Evolutionary conservation across 2,113 vertebrate genomes (phyloP).

Genomic region (Pluvianellus socialis): DNA sequence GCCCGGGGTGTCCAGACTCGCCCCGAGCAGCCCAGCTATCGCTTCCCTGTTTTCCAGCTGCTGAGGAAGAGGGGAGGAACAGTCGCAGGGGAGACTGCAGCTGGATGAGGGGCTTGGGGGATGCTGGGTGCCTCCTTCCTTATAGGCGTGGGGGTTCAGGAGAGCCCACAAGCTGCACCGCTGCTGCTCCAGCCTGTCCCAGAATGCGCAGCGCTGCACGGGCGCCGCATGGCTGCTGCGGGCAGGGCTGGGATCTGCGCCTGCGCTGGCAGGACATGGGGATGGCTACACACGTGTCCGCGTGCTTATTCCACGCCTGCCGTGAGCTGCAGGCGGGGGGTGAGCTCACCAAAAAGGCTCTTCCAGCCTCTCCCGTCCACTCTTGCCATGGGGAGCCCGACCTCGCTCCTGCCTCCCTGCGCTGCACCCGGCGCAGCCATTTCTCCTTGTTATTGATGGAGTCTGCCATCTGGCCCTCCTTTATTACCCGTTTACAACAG

Average conservation of each 20-base stretch:
- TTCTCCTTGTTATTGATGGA: background rate
- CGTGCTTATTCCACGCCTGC: fast-evolving
- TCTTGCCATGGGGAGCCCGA: background rate
- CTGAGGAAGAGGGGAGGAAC: background rate
- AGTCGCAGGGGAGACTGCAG: background rate
- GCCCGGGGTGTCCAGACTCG: fast-evolving
- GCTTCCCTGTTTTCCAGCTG: background rate
- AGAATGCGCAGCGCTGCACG: fast-evolving
- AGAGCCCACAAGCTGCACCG: background rate
- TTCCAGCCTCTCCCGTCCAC: background rate
- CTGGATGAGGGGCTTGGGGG: background rate
- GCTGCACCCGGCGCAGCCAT: background rate
- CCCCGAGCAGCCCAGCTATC: background rate
- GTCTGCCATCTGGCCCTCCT: background rate
- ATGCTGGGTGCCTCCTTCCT: background rate
- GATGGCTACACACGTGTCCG: fast-evolving
- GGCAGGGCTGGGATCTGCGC: background rate
- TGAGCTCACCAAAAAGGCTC: background rate
- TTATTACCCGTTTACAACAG: background rate
- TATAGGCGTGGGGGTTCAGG: fast-evolving
- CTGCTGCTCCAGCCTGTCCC: background rate
- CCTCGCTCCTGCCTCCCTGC: background rate
- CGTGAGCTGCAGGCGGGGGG: background rate
- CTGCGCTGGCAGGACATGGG: fast-evolving
- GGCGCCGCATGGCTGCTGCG: background rate